Evolutionary conservation across 2,888 invertebrate genomes (phyloP), one percentile per base, ranked within the genome.

Genomic region (Clanis bilineata): DNA sequence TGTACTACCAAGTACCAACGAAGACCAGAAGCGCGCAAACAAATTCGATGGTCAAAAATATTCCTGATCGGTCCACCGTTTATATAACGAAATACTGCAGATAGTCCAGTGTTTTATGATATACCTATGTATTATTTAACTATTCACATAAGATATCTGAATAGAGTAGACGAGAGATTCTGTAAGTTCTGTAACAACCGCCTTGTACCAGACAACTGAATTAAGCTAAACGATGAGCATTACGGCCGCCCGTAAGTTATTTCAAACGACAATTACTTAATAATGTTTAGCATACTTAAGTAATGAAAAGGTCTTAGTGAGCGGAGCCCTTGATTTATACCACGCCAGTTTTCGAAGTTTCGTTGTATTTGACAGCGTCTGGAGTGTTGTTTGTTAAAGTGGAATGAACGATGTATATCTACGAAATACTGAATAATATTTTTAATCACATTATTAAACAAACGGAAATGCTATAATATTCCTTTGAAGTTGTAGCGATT

Each of bases 221-320:
- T 51, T 10, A 51, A 51, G 32, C 28, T 51, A 51, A 51, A 32
- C 51, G 18, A 10, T 32, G 51, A 18, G 32, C 32, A 51, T 51
- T 51, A 51, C 4, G 25, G 32, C 9, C 10, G 18, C 54, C 41
- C 21, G 43, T n/a, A 18, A 28, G 28, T 51, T 51, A 28, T 32
- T 51, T 32, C 28, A 51, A 51, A 32, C 18, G 51, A 32, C 25
- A 25, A 45, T 51, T 51, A 51, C 32, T 32, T 18, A 32, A 51
- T 32, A 51, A 32, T 51, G 51, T 32, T 51, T 32, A 32, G 51
- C 51, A 55, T 59, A 43, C 12, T 38, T 38, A 51, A 51, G 32
- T 32, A 32, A 32, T 36, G 54, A 32, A 28, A 15, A 23, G 59
- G 32, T 32, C 32, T 36, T 32, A 55, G 55, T 54, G 47, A 32